Evolutionary conservation across 2,888 invertebrate genomes (phyloP), one percentile per base, ranked within the genome.

Genomic region (Aromia moschata): DNA sequence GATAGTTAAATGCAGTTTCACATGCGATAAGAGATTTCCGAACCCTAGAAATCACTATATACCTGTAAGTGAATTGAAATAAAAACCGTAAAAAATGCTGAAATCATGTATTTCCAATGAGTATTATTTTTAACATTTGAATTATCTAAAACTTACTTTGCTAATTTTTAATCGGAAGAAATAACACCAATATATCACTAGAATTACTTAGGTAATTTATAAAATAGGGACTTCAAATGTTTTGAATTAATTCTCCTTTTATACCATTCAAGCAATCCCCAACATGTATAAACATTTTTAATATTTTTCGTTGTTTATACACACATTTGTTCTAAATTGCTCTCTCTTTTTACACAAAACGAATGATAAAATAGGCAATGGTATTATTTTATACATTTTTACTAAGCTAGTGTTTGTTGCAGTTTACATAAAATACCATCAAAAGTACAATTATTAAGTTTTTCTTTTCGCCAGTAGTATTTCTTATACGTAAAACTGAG

Each of bases 51-150:
- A n/a, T n/a, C n/a, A n/a, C n/a, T n/a, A n/a, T n/a, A n/a, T n/a
- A n/a, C n/a, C n/a, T n/a, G n/a, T n/a, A n/a, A n/a, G n/a, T n/a
- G n/a, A n/a, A n/a, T n/a, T n/a, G n/a, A n/a, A n/a, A n/a, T n/a
- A 25, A 46, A 55, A 55, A 46, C 12, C 9, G 14, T 16, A 1
- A 31, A 18, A 40, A 74, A 74, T 76, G 77, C 76, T 76, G 75
- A 77, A 76, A 77, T 78, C 64, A 73, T 78, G 77, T 78, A 78
- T 78, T 78, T 75, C 71, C 76, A 74, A 72, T 76, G 70, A 73
- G 70, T 76, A 74, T 74, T 71, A 70, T 70, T 76, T 73, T 69
- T 72, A 76, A 76, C 73, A 77, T 75, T 72, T 68, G 71, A 71
- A 74, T 74, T 74, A 73, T 74, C 76, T 77, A 77, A 77, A 76